These are phyloP conservation scores for Aelia acuminata DNA, from an alignment of 2,888 invertebrate genomes.

Conservation along the genomic window DNA sequence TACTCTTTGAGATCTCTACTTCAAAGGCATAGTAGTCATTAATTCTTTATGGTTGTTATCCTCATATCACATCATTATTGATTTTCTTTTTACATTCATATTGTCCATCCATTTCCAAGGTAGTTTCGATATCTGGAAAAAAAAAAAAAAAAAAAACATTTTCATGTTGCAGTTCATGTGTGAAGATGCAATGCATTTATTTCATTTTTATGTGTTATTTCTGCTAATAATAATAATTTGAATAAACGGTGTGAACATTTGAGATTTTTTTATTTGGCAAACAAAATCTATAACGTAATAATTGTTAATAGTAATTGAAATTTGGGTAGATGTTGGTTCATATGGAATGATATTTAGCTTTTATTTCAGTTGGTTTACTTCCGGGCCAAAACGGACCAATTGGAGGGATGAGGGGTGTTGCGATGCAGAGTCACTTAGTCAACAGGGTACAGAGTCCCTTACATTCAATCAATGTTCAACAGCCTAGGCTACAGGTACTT, in stretches of 20 bases:
- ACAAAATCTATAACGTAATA: no score
- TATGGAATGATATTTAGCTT: conserved; percentile 34
- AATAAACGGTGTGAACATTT: no score
- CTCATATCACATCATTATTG: background rate
- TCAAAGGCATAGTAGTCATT: background rate
- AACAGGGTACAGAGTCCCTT: conserved; percentile 70
- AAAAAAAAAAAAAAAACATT: no score
- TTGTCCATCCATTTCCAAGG: background rate
- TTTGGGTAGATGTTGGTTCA: background rate
- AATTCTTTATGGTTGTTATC: background rate
- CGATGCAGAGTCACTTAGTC: conserved; percentile 68
- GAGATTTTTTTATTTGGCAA: no score
- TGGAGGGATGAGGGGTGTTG: conserved; percentile 69
- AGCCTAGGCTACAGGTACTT: conserved; percentile 62
- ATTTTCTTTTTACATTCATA: background rate
- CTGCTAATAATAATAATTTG: no score
- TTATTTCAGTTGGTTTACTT: conserved; percentile 60
- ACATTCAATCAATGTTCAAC: conserved; percentile 65
- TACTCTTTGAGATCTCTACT: background rate
- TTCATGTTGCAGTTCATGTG: no score
- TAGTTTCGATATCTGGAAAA: no score
- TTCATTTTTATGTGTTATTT: no score
- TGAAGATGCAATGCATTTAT: no score
- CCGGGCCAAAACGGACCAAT: conserved; percentile 67
- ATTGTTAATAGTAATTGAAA: background rate